Evolutionary conservation across 2,797 vertebrate genomes (phyloP), one percentile per base, ranked within the genome.

Genomic region (Brachyalestes nurse): DNA sequence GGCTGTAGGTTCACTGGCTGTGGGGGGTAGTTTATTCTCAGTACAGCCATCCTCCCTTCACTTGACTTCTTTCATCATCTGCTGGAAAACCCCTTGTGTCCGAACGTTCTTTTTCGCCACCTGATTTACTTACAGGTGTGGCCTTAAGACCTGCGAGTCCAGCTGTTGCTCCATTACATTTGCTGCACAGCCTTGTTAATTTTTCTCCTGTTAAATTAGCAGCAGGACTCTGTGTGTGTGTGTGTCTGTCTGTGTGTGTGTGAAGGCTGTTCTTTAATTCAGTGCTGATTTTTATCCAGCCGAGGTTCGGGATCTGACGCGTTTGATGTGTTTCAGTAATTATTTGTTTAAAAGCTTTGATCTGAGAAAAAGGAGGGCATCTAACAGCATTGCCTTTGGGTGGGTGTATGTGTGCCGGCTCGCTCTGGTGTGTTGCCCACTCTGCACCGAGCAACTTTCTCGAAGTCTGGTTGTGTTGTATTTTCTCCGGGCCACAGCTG

Each of bases 291-390:
- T 78, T 42, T 74, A 79, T 78, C 79, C 73, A 77, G 75, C 65
- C 25, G 61, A 23, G 71, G 76, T 72, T 83, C 25, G 0, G 60
- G 47, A 21, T 89, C 85, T 89, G 82, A 90, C 82, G 84, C 88
- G 86, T 84, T 83, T 84, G 78, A 85, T 84, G 82, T 73, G 57
- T 82, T 82, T 78, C 88, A 77, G 82, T 89, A 88, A 90, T 92
- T 89, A 87, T 90, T 90, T 91, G 90, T 89, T 90, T 91, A 86
- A 89, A 81, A 2, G 81, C 90, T 93, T 92, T 91, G 90, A 92
- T 91, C 87, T 81, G 25, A 0, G 47, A 76, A 73, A 73, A 87
- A 87, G 53, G 74, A 88, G 70, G 82, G 77, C 82, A 82, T 83
- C 85, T 86, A 75, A 79, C 82, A 77, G 89, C 83, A 25, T 79